Percentiles rank a stretch among this genome's conserved stretches.
These are phyloP conservation scores for Thalassaphorura encarpata DNA, from an alignment of 1,140 invertebrate species.

Conservation along the genomic window DNA sequence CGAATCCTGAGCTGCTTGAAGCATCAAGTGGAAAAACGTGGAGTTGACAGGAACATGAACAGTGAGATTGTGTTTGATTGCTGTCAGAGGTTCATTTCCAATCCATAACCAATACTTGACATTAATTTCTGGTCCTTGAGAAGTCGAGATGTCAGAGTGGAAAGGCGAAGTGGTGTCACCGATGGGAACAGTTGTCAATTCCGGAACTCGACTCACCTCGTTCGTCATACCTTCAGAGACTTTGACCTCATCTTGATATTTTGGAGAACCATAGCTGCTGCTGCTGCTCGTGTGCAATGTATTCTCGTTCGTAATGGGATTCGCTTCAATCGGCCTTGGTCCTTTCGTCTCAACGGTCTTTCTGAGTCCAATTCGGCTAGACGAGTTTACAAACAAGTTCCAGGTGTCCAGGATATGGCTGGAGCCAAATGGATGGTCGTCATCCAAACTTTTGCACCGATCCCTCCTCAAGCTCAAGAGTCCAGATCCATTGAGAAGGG, in stretches of 20 bases:
- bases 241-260: too few relatives aligned
- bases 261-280: neutral
- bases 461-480: slow-evolving; percentile 17
- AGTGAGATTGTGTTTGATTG: slow-evolving; percentile 58
- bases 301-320: neutral
- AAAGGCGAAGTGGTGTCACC: too few relatives aligned
- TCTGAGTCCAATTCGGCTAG: neutral
- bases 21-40: slow-evolving; percentile 77
- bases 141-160: neutral
- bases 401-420: neutral
- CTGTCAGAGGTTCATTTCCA: slow-evolving; percentile 56
- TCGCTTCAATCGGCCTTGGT: neutral
- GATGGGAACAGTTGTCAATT: too few relatives aligned
- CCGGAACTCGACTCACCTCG: too few relatives aligned
- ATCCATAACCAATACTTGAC: slow-evolving; percentile 78
- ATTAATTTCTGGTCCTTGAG: slow-evolving; percentile 32
- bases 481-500: slow-evolving; percentile 23
- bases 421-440: neutral
- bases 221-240: too few relatives aligned
- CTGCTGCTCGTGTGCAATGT: neutral
- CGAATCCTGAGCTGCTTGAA: slow-evolving; percentile 65
- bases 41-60: slow-evolving; percentile 58
- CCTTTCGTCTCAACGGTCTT: neutral
- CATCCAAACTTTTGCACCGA: slow-evolving; percentile 13
- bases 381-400: neutral